Base-by-base conservation (phyloP, 2,113 vertebrate genomes). In the Cyanoderma ruficeps region DNA sequence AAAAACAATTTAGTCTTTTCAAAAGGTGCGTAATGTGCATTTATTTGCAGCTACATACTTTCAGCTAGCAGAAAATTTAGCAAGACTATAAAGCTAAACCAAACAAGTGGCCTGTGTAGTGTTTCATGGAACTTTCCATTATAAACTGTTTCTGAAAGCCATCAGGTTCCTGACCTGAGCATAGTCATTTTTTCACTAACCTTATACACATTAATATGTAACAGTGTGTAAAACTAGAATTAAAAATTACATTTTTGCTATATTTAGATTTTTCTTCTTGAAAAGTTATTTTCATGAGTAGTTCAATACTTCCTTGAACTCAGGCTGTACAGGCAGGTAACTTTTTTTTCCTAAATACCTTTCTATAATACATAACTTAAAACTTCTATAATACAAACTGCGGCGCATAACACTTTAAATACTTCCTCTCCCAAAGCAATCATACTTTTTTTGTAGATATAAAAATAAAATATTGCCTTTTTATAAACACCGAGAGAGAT, bases 1-100 rank as follows among this genome's bases (percentile, higher is more conserved):
- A 96, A 94, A 95, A 90, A 83, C 57, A 78, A 90, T 92, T 96
- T 89, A 82, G 64, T n/a, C 19, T 84, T 86, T 91, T 70, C 39
- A 94, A 92, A 95, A 94, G 74, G 59, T 57, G 19, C 4, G 4
- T 30, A 81, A 89, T 8, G 14, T 67, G 37, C 69, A 85, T 90
- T 96, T 96, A 89, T 83, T 94, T 76, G 74, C 33, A 90, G 15
- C 13, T 61, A 85, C 53, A 56, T 75, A 56, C 19, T 78, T 84
- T 77, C 37, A 87, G 18, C 13, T 76, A 70, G n/a, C 15, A 91
- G 50, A 86, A 86, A 71, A 92, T 79, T 82, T 57, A 87, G 35
- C 24, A 89, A 57, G 15, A 83, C 35, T 83, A 44, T 72, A 81
- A 87, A 91, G 22, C 49, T 78, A 85, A 96, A 84, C 31, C 25